These are phyloP conservation scores for Rhinella marina DNA, from an alignment of 2,797 vertebrate species.

Conservation along the genomic window DNA sequence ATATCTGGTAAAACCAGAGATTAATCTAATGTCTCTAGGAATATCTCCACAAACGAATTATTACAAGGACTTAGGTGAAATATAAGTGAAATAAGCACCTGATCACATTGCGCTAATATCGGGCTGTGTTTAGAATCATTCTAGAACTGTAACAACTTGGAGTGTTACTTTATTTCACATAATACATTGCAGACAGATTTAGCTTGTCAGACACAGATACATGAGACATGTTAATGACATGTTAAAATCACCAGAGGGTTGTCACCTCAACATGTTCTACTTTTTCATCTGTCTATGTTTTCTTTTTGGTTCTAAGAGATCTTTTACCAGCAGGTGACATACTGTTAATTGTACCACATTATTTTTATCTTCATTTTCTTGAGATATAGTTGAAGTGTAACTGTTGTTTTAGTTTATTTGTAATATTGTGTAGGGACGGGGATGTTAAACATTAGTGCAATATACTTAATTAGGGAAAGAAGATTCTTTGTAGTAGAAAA, in stretches of 20 bases:
- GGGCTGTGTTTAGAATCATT: background rate
- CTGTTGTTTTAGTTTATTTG: no score
- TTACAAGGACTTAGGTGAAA: background rate
- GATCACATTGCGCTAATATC: background rate
- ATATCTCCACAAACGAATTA: no score
- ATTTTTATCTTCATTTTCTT: background rate
- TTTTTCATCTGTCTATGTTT: background rate
- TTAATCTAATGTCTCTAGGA: no score
- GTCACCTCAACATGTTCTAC: background rate
- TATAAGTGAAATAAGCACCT: background rate
- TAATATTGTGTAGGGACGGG: no score
- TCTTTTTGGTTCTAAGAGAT: background rate
- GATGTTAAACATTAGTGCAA: no score
- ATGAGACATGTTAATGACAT: constrained; percentile 9
- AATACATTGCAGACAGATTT: background rate
- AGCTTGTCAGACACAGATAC: constrained; percentile 4
- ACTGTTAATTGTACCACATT: constrained; percentile 1
- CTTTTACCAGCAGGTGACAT: background rate
- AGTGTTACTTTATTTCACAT: background rate
- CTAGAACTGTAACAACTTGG: background rate
- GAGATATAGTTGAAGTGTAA: no score
- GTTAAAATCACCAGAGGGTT: background rate
- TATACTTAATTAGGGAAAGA: no score
- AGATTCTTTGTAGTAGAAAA: no score
- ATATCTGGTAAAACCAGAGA: no score